Evolutionary conservation across 2,797 vertebrate genomes (phyloP).

Genomic region (Halcyon chelicuti): DNA sequence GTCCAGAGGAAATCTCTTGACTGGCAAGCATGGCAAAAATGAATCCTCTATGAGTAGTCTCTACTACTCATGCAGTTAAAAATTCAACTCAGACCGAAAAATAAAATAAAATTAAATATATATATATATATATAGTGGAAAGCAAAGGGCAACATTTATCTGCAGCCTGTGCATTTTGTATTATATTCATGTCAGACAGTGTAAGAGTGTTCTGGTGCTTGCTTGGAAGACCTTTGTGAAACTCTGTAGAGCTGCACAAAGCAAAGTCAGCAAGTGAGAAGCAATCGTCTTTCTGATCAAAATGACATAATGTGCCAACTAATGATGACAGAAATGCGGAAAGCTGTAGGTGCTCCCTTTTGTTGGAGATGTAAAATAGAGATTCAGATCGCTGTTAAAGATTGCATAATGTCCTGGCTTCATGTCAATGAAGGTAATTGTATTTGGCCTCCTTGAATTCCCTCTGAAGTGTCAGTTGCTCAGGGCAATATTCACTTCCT

Average conservation of each 20-base stretch:
- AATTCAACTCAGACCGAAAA: background rate
- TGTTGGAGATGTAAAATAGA: constrained; percentile 32
- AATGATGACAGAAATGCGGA: constrained; percentile 42
- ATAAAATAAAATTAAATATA: background rate
- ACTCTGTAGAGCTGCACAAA: constrained; percentile 17
- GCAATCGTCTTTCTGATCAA: constrained; percentile 29
- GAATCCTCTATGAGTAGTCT: background rate
- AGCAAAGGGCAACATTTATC: background rate
- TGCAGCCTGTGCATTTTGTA: background rate
- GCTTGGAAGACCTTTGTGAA: constrained; percentile 23
- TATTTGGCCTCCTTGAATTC: constrained; percentile 17
- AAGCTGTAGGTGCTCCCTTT: constrained; percentile 61
- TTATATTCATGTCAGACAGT: background rate
- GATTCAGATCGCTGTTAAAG: background rate
- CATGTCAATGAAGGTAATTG: background rate
- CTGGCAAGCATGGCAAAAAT: background rate
- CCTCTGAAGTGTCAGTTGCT: background rate
- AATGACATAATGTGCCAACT: background rate
- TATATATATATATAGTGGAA: background rate
- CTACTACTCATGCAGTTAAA: background rate
- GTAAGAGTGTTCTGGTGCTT: background rate
- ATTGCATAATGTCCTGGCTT: constrained; percentile 32
- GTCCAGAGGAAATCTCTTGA: background rate
- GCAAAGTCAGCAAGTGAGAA: background rate
- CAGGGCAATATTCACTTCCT: background rate